Evolutionary conservation across 2,888 invertebrate genomes (phyloP).

Genomic region (Augiades crinisus): DNA sequence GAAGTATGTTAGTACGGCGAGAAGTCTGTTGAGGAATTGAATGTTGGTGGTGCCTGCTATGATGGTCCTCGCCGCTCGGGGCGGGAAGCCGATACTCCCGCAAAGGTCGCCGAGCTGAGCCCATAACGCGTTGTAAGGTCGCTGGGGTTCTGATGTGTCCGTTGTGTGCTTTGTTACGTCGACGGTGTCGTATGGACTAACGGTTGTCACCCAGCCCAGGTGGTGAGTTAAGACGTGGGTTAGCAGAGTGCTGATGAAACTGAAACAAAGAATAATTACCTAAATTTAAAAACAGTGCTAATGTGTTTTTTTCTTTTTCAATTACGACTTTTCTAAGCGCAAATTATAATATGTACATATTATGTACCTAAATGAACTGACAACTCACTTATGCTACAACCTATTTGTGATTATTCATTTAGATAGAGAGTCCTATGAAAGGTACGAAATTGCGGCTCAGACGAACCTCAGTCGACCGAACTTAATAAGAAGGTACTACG

Average conservation of each 20-base stretch:
- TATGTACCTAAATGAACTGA: too few species aligned
- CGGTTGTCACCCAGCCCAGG: conserved; percentile 94
- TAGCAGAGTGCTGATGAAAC: conserved; percentile 93
- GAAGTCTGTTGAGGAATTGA: conserved; percentile 85
- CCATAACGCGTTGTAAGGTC: conserved; percentile 94
- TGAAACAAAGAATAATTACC: conserved; percentile 74
- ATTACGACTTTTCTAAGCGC: too few species aligned
- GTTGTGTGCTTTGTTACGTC: conserved; percentile 41
- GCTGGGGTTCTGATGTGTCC: conserved; percentile 24
- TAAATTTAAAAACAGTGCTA: not conserved
- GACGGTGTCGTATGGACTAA: conserved; percentile 75
- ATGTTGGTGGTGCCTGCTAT: conserved; percentile 86
- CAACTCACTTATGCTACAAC: too few species aligned
- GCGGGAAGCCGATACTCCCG: conserved; percentile 91
- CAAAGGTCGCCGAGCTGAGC: conserved; percentile 93
- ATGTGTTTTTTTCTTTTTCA: too few species aligned
- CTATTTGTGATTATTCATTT: too few species aligned
- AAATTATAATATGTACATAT: too few species aligned
- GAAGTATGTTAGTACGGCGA: conserved; percentile 92
- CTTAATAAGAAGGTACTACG: too few species aligned
- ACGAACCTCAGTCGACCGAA: too few species aligned
- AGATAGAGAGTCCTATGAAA: too few species aligned
- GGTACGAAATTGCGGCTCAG: too few species aligned
- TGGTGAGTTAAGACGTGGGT: conserved; percentile 95
- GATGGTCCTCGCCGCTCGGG: conserved; percentile 89